Conservation (phyloP, 2,888 invertebrate species). For the Drosophila multiciliata region DNA sequence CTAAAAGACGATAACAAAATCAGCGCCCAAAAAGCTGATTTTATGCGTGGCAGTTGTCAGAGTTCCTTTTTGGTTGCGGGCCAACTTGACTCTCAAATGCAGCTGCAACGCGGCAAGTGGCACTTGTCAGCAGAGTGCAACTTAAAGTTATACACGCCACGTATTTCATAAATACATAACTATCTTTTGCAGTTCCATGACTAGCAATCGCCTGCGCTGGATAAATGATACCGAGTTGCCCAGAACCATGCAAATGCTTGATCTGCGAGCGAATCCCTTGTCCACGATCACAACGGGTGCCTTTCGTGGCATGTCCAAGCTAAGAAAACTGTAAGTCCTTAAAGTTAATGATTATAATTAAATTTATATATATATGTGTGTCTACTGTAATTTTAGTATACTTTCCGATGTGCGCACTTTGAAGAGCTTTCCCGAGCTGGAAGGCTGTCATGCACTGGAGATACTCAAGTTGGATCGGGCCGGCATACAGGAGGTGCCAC, state of each 20-base stretch:
- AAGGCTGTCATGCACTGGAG: constrained; percentile 92
- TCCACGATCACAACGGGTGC: constrained; percentile 89
- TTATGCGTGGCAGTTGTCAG: constrained; percentile 60
- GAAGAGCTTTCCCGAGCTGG: constrained; percentile 92
- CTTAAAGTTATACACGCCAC: constrained; percentile 42
- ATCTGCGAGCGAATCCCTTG: constrained; percentile 94
- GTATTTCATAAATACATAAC: constrained; percentile 11
- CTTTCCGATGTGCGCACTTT: constrained; percentile 94
- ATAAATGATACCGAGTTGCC: constrained; percentile 90
- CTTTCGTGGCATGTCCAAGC: constrained; percentile 90
- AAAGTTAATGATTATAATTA: neutral
- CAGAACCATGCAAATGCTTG: constrained; percentile 90
- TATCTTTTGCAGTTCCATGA: constrained; percentile 88
- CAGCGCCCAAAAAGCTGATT: constrained; percentile 45
- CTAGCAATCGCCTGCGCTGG: constrained; percentile 92
- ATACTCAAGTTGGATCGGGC: constrained; percentile 93
- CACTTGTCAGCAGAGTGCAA: constrained; percentile 63
- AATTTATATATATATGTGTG: neutral
- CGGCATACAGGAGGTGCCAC: constrained; percentile 90
- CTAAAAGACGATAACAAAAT: constrained; percentile 55
- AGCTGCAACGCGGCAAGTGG: constrained; percentile 63
- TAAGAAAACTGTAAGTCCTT: constrained; percentile 90
- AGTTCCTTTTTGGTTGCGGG: constrained; percentile 53
- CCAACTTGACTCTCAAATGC: constrained; percentile 70
- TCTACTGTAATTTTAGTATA: constrained; percentile 86